Base-by-base conservation (phyloP, 35 echinoderm and acorn worm genomes). In the Anneissia japonica region DNA sequence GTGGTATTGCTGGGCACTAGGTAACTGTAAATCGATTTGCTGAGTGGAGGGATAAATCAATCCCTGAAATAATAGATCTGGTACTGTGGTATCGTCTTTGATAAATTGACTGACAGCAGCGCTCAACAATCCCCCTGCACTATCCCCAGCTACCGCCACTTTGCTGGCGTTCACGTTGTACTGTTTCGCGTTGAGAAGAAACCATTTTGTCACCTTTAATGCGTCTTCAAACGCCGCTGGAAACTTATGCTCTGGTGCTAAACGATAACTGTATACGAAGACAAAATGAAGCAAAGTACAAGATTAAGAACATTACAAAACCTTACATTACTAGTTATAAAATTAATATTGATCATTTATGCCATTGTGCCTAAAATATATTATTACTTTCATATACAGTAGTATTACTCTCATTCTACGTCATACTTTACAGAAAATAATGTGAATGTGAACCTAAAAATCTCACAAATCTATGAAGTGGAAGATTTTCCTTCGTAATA, bases 41-140 rank as follows among this genome's bases (percentile, higher is more conserved):
- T 93, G 92, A 5, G 76, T 75, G 3, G 88, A 17, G 0, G 92
- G 92, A 77, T 93, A 90, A 33, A 93, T 86, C 13, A 93, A 76
- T 10, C 81, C 78, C 46, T 93, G 92, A 13, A 93, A 34, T 75
- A 90, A 90, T 38, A 79, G 31, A 64, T 93, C 74, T 9, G 92
- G 84, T 9, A 93, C 31, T 11, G 36, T 77, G 31, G 29, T 51
- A 38, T 93, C 87, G 56, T 93, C 87, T 74, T 93, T 46, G 46
- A 86, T 85, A 36, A 46, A 37, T 36, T 90, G 82, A 12, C 87
- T 43, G 3, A 83, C 74, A 37, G 83, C 34, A 6, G 87, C 92
- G 3, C 82, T 56, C n/a, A 93, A 45, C 31, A 41, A 33, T 34
- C 92, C 92, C 37, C 92, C 92, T 0, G 92, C 92, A 73, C 92